Evolutionary conservation across 2,113 vertebrate species (phyloP).

Genomic region (Alosa alosa): DNA sequence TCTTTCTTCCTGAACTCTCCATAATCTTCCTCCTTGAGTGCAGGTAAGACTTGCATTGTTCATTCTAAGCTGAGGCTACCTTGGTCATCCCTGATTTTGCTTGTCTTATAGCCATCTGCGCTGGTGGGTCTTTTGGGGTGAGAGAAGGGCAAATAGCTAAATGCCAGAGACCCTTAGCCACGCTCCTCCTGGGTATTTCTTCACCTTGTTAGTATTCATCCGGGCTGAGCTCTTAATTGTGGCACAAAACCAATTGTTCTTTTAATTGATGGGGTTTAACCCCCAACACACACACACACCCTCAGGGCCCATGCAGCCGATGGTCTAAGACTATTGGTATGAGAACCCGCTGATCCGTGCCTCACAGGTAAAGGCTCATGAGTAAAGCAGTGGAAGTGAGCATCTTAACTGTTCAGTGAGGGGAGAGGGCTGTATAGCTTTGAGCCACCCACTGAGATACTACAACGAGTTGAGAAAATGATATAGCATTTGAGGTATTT

Average conservation of each 20-base stretch:
- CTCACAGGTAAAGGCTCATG: neutral
- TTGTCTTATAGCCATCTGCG: neutral
- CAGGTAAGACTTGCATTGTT: neutral
- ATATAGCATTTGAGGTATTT: neutral
- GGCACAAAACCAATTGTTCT: conserved; percentile 78
- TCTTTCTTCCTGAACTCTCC: neutral
- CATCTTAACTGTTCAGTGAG: neutral
- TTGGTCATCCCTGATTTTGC: neutral
- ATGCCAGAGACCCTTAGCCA: conserved; percentile 70
- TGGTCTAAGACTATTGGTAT: conserved; percentile 24
- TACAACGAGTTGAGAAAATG: neutral
- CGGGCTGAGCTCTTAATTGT: conserved; percentile 74
- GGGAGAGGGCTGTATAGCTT: neutral
- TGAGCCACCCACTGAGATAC: neutral
- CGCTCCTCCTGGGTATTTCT: conserved; percentile 68
- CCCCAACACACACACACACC: conserved; percentile 31
- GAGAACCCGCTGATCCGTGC: conserved; percentile 32
- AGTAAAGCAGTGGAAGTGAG: neutral
- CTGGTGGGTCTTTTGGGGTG: neutral
- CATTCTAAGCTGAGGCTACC: neutral
- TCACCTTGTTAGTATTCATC: conserved; percentile 62
- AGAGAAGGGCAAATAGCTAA: conserved; percentile 56
- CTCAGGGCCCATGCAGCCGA: conserved; percentile 65
- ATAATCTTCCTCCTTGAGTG: neutral
- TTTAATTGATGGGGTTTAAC: conserved; percentile 70